Percentiles rank a stretch among this genome's conserved stretches.
Conservation (phyloP, 2,113 vertebrate species). For the Gymnarchus niloticus region DNA sequence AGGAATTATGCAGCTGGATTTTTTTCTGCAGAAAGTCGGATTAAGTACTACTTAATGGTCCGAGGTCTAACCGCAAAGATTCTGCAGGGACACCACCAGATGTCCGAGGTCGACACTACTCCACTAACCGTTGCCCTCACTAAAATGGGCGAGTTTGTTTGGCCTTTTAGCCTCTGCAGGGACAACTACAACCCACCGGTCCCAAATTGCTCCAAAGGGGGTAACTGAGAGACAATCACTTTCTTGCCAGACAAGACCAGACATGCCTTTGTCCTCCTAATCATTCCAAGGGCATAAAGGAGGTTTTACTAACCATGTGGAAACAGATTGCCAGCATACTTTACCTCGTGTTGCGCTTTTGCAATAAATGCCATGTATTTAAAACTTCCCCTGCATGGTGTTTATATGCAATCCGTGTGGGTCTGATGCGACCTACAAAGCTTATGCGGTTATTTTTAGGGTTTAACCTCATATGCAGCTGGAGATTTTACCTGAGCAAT, state of each 20-base stretch:
- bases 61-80: neutral
- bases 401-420: constrained; percentile 8
- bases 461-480: neutral
- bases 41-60: neutral
- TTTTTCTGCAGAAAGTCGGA: constrained; percentile 11
- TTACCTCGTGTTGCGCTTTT: neutral
- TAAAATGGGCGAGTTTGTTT: neutral
- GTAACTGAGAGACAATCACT: neutral
- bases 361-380: neutral
- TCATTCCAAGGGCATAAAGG: constrained; percentile 5
- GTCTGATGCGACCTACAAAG: constrained; percentile 8
- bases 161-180: neutral
- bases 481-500: constrained; percentile 1
- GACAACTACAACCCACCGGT: neutral
- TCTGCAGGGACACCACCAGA: neutral
- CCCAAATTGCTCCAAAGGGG: neutral
- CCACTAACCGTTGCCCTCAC: neutral
- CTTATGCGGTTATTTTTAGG: constrained; percentile 5
- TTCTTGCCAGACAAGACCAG: neutral
- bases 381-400: constrained; percentile 1
- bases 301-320: constrained; percentile 1
- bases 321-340: neutral
- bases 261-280: neutral
- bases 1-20: neutral
- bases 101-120: neutral